phyloP scores from a whole-genome alignment of 2,888 invertebrate genomes.

The Drosophila mayaguana region DNA sequence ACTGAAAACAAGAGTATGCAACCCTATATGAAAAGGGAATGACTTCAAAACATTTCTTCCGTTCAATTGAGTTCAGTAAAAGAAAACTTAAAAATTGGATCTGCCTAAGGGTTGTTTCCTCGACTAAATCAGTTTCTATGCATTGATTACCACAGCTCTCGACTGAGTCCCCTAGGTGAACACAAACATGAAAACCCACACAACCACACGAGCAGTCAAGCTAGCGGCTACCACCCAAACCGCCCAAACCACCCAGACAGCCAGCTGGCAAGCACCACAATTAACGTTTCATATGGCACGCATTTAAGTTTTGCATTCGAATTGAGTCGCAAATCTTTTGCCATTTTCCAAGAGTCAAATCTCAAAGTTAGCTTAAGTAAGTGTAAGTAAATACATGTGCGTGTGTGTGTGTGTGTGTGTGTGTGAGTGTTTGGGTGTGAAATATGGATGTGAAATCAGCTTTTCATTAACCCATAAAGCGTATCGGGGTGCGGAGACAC shows the following conservation, averaged over 20 bases:
- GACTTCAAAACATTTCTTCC: neutral
- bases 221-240: neutral
- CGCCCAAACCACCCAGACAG: neutral
- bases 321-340: constrained; percentile 62
- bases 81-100: neutral
- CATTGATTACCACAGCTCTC: constrained; percentile 17
- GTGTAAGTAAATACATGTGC: neutral
- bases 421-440: constrained; percentile 29
- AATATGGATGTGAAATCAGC: constrained; percentile 53
- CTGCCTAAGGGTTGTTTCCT: neutral
- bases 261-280: constrained; percentile 42
- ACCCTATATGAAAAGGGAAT: neutral
- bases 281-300: constrained; percentile 74
- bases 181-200: constrained; percentile 17
- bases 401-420: neutral
- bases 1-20: neutral
- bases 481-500: constrained; percentile 19
- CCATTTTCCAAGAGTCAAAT: constrained; percentile 50
- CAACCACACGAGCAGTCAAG: constrained; percentile 10
- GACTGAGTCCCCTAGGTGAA: constrained; percentile 21
- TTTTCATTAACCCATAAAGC: constrained; percentile 70
- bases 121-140: neutral
- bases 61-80: neutral
- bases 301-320: constrained; percentile 65
- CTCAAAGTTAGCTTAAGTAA: constrained; percentile 52